phyloP scores from a whole-genome alignment of 2,797 vertebrate genomes.

The Enteromius treurensis region DNA sequence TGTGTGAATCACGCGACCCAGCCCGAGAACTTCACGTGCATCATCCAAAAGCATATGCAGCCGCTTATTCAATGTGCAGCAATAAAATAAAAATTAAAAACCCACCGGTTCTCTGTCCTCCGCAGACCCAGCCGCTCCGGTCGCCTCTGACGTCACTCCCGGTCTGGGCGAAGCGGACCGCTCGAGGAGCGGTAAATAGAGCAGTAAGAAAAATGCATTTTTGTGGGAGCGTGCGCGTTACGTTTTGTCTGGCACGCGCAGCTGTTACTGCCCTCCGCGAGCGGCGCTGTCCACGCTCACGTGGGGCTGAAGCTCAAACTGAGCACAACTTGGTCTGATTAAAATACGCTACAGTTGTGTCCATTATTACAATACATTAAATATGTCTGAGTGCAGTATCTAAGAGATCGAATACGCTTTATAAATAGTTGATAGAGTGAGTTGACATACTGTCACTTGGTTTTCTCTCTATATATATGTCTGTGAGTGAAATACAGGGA shows the following conservation, averaged over 20 bases:
- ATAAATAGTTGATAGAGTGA: no score
- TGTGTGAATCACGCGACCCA: conserved; percentile 24
- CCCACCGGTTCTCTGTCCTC: neutral
- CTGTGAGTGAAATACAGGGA: neutral
- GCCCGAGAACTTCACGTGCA: neutral
- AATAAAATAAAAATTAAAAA: neutral
- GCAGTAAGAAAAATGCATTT: no score
- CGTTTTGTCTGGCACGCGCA: conserved; percentile 10
- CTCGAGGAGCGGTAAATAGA: neutral
- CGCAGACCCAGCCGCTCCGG: neutral
- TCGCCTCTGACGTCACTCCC: conserved; percentile 28
- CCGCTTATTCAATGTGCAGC: no score
- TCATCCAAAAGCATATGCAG: neutral
- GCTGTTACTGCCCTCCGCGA: neutral
- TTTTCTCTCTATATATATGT: no score
- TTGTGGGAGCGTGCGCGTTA: neutral
- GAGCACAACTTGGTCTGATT: neutral
- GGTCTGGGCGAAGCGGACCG: neutral
- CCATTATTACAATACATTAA: neutral
- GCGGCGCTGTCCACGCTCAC: conserved; percentile 5
- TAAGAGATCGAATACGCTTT: neutral
- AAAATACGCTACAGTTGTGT: neutral
- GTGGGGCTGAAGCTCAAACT: conserved; percentile 5
- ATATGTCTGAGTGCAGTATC: neutral
- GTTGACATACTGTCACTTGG: no score